Conservation (phyloP, 2,888 invertebrate genomes). For the Druceiella hillmani region DNA sequence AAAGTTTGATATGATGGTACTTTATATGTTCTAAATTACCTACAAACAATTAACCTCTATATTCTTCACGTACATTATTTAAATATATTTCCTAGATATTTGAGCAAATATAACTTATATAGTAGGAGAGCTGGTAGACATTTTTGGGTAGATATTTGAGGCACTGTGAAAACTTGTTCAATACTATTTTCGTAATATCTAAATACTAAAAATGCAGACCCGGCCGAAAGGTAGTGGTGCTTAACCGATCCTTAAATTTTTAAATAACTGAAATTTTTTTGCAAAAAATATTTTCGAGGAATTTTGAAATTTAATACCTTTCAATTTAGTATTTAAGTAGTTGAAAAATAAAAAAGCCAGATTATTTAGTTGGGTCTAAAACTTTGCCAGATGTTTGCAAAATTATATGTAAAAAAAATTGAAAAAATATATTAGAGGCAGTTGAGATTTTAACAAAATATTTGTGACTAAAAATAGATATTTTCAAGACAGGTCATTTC, state of each 20-base stretch:
- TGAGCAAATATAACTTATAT: no score
- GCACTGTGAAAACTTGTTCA: conserved; percentile 9
- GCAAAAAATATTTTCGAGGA: conserved; percentile 9
- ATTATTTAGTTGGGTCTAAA: conserved; percentile 5
- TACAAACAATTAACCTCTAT: no score
- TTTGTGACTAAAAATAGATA: conserved; percentile 9
- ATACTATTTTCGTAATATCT: conserved; percentile 3
- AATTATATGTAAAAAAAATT: conserved; percentile 10
- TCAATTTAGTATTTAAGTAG: conserved; percentile 9
- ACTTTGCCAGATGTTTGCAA: conserved; percentile 7
- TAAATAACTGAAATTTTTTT: conserved; percentile 5
- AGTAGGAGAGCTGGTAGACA: conserved; percentile 12
- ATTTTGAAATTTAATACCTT: conserved; percentile 10
- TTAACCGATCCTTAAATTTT: conserved; percentile 8
- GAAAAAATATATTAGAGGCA: conserved; percentile 11
- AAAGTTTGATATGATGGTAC: no score
- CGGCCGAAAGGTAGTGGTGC: conserved; percentile 7
- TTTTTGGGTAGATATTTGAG: conserved; percentile 14
- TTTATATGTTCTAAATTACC: no score
- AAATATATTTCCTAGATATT: no score
- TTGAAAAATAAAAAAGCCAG: conserved; percentile 9
- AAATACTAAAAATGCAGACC: conserved; percentile 5
- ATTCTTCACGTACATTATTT: no score
- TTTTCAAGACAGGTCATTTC: conserved; percentile 10
- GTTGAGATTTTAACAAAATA: conserved; percentile 12